Base-by-base conservation (phyloP, 1,140 invertebrate species). In the Heliconius hewitsoni region DNA sequence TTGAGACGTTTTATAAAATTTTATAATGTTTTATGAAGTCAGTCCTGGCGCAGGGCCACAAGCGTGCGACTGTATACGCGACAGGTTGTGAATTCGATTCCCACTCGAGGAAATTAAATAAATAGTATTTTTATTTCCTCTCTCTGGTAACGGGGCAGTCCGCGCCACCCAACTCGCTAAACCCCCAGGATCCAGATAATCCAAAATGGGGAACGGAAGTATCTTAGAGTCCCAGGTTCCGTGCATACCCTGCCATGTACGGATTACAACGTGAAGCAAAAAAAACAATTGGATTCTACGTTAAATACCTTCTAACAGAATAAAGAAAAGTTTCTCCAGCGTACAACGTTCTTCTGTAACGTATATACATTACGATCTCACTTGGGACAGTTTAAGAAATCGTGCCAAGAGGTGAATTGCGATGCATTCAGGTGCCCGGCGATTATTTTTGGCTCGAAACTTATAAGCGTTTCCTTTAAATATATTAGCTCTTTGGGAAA, bases 341-440 rank as follows among this genome's bases (percentile, higher is more conserved):
- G n/a, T 66, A 66, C 27, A 66, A 66, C 50, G 60, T 5, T 66
- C 60, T n/a, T 9, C 76, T 71, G 76, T 77, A 77, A 77, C 42
- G 50, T 77, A 72, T 77, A 77, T 77, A 77, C 76, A 78, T 85
- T 87, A 86, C 83, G 84, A 84, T 81, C 81, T 89, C 80, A 86
- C 83, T 75, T 71, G 79, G 82, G 84, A 86, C 83, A 87, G 85
- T 87, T 90, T 88, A 90, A 89, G 88, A 89, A 86, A 84, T 80
- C 84, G 89, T 90, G 91, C 91, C 91, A 92, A 91, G 85, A 85
- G 77, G 82, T 86, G 88, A 89, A 89, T 89, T 87, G 87, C 83
- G 76, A 84, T 87, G 87, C 88, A 89, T 89, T 88, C 90, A 91
- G 91, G 89, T 90, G 89, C 73, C 86, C 90, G 89, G 70, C 86